Base-by-base conservation (phyloP, 1,140 invertebrate genomes). In the Pseudobourletiella spinata region DNA sequence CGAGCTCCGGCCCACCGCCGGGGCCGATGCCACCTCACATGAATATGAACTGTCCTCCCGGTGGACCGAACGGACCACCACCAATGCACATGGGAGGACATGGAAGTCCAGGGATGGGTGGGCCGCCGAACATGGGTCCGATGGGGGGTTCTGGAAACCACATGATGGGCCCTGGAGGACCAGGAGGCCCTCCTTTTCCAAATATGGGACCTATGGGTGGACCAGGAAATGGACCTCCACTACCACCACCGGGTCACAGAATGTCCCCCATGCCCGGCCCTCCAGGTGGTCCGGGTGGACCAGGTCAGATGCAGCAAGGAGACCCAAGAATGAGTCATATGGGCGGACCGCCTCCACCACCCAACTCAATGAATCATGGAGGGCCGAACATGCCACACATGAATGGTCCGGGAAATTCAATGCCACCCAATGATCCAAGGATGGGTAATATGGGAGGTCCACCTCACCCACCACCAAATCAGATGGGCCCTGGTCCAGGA, bases 21-120 rank as follows among this genome's bases (percentile, higher is more conserved):
- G 70, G 71, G 35, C 71, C 70, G 67, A 65, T 64, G 61, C 73
- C 81, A 73, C 80, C 82, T 75, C 77, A 78, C n/a, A 81, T 82
- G 79, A 76, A 76, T 24, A 79, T 79, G 76, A 39, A 39, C 22
- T 32, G 52, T 35, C 52, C 55, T 52, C 62, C 62, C 18, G 51
- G 59, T 22, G 69, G 65, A 52, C 71, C 26, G n/a, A 22, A 46
- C 22, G 46, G 42, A 24, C 59, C 60, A 22, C 24, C 57, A 8
- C 22, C 44, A 48, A 66, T 64, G 61, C 63, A 68, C 54, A 67
- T 59, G 22, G 61, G 61, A 51, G 66, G 66, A 22, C 65, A 59
- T 54, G 43, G 67, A 61, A 65, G 67, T 62, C 63, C 70, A 32
- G 65, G 69, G 46, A 59, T 60, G 67, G 71, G 26, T 68, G 69